Percentiles rank a stretch among this genome's conserved stretches.
Evolutionary conservation across 2,797 vertebrate genomes (phyloP).

Genomic region (Cottoperca gobio): DNA sequence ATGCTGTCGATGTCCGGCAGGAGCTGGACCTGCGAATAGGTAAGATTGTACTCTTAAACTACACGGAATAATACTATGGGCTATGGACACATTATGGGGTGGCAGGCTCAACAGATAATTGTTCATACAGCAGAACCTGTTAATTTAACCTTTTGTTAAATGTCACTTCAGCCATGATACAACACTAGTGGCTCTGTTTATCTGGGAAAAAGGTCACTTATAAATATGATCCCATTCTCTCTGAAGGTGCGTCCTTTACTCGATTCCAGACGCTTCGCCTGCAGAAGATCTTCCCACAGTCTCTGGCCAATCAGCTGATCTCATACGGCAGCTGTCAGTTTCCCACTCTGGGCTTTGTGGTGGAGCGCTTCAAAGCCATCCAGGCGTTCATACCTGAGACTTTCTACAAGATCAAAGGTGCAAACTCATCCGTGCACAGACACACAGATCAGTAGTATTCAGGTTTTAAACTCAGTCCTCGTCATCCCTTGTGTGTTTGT

Average conservation of each 20-base stretch:
- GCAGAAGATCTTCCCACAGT: slow-evolving; percentile 92
- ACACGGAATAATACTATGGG: too few relatives aligned
- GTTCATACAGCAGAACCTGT: too few relatives aligned
- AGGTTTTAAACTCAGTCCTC: neutral
- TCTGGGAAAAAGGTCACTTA: neutral
- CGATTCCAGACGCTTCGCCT: slow-evolving; percentile 96
- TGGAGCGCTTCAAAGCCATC: slow-evolving; percentile 98
- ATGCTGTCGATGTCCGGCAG: slow-evolving; percentile 95
- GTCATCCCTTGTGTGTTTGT: slow-evolving; percentile 28
- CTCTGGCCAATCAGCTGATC: slow-evolving; percentile 96
- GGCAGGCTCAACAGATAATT: neutral
- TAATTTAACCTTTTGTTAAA: too few relatives aligned
- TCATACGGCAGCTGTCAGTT: slow-evolving; percentile 99
- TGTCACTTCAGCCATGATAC: neutral
- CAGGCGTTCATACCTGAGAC: slow-evolving; percentile 96
- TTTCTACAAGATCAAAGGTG: slow-evolving; percentile 98
- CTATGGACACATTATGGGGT: too few relatives aligned
- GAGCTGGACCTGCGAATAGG: slow-evolving; percentile 97
- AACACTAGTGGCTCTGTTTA: neutral
- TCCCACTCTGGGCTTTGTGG: slow-evolving; percentile 97
- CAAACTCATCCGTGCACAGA: neutral
- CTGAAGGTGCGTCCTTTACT: slow-evolving; percentile 95
- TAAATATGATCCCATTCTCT: neutral
- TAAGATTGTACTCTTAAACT: slow-evolving; percentile 47
- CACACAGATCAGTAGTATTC: neutral